Percentiles rank a stretch among this genome's conserved stretches.
phyloP scores from a whole-genome alignment of 1,140 invertebrate genomes.

The Vanessa tameamea region DNA sequence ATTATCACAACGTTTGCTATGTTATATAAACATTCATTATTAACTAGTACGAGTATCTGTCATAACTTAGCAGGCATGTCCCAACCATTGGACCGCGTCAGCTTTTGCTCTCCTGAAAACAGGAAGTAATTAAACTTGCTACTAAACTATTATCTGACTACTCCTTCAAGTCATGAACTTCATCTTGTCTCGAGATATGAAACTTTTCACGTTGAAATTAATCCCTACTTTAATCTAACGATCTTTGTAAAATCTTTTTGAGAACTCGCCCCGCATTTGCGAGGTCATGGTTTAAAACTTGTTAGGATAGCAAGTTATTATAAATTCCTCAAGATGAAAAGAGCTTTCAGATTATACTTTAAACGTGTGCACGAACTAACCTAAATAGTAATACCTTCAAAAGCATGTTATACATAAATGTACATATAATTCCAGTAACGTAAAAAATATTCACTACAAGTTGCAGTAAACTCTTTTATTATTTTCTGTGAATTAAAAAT shows the following conservation, averaged over 20 bases:
- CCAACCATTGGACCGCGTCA: slow-evolving; percentile 23
- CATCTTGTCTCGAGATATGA: slow-evolving; percentile 19
- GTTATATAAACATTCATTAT: too few relatives aligned
- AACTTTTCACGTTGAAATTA: slow-evolving; percentile 20
- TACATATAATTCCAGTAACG: neutral
- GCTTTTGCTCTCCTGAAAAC: slow-evolving; percentile 41
- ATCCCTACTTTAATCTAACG: slow-evolving; percentile 18
- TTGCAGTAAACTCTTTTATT: too few relatives aligned
- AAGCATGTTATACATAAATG: neutral
- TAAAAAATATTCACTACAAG: too few relatives aligned
- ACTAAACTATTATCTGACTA: slow-evolving; percentile 46
- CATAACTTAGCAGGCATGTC: slow-evolving; percentile 4
- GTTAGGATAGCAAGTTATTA: slow-evolving; percentile 1
- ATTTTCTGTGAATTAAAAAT: too few relatives aligned
- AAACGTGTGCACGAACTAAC: neutral
- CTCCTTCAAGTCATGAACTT: slow-evolving; percentile 18
- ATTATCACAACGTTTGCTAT: too few relatives aligned
- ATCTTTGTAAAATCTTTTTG: slow-evolving; percentile 27
- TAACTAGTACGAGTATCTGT: neutral
- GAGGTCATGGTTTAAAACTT: slow-evolving; percentile 22
- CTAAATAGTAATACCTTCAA: neutral
- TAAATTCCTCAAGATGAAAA: slow-evolving; percentile 2
- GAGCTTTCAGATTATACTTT: neutral
- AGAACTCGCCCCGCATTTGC: slow-evolving; percentile 16
- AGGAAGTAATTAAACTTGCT: slow-evolving; percentile 74